phyloP scores from a whole-genome alignment of 2,113 vertebrate species.

The Ranitomeya imitator region DNA sequence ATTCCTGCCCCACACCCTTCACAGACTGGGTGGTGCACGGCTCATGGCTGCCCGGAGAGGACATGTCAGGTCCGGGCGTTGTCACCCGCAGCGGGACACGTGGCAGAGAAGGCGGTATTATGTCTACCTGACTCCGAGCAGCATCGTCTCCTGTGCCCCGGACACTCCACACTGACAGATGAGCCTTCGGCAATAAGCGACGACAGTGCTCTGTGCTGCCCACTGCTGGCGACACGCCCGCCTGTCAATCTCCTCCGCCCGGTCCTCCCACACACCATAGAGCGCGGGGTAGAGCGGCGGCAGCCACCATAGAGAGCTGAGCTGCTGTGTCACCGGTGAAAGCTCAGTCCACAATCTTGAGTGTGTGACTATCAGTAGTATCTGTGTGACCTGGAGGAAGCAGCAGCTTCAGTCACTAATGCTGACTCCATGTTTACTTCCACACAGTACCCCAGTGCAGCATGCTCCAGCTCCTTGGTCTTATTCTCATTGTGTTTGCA shows the following conservation, averaged over 20 bases:
- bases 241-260: not conserved
- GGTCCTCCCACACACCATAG: constrained; percentile 29
- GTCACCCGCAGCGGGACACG: not conserved
- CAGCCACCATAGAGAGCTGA: not conserved
- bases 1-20: not conserved
- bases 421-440: no score
- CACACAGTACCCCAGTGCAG: no score
- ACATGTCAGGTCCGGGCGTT: not conserved
- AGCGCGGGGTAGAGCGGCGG: not conserved
- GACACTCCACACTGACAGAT: not conserved
- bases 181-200: not conserved
- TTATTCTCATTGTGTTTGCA: no score
- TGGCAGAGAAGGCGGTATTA: not conserved
- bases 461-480: no score
- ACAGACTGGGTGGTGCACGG: not conserved
- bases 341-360: no score
- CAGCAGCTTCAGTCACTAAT: no score
- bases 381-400: no score
- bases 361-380: no score
- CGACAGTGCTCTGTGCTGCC: not conserved
- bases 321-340: not conserved
- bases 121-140: constrained; percentile 11
- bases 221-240: constrained; percentile 4
- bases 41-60: not conserved
- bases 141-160: not conserved